Conservation (phyloP, 2,797 vertebrate genomes). For the Chanos chanos region DNA sequence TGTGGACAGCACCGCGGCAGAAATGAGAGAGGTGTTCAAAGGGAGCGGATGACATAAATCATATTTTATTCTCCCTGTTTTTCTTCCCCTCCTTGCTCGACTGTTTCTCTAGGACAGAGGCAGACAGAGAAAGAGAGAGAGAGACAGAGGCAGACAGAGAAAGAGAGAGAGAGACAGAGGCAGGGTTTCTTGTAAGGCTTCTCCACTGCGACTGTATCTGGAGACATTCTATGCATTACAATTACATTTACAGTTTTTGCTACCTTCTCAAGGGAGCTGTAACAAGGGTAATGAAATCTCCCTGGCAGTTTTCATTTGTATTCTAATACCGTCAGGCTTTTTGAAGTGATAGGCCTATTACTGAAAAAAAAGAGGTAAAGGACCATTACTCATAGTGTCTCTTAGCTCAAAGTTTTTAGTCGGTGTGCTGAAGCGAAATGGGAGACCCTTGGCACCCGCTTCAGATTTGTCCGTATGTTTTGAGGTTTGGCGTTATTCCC, state of each 20-base stretch:
- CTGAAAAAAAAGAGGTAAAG: neutral
- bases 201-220: slow-evolving; percentile 16
- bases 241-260: slow-evolving; percentile 26
- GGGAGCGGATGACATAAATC: slow-evolving; percentile 20
- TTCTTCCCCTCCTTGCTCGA: neutral
- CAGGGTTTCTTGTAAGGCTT: neutral
- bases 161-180: slow-evolving; percentile 12
- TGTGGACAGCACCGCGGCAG: neutral
- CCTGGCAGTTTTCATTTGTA: slow-evolving; percentile 10
- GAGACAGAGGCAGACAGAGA: too few relatives aligned
- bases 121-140: too few relatives aligned
- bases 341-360: slow-evolving; percentile 30
- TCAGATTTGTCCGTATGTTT: neutral
- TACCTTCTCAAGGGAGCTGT: slow-evolving; percentile 26
- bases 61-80: slow-evolving; percentile 31
- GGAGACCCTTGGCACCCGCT: too few relatives aligned
- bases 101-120: too few relatives aligned
- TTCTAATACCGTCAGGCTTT: slow-evolving; percentile 22
- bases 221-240: slow-evolving; percentile 26
- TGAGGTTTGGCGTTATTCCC: neutral
- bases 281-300: slow-evolving; percentile 30
- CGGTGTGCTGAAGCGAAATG: neutral
- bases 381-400: slow-evolving; percentile 21
- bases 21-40: slow-evolving; percentile 17
- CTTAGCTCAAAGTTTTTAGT: neutral